Conservation (phyloP, 2,888 invertebrate species). For the Apeira syringaria region DNA sequence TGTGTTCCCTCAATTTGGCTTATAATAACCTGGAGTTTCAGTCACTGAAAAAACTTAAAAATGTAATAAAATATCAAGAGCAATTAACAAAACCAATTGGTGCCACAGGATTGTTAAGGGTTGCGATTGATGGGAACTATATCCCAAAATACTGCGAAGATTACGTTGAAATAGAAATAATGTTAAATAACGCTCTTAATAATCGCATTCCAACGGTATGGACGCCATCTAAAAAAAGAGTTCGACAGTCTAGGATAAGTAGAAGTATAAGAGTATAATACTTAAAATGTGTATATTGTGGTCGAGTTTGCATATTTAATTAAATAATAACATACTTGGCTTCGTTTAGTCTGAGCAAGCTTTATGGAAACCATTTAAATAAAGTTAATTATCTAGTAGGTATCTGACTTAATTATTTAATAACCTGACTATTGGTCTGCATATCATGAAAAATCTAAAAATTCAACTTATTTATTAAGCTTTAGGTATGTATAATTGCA, state of each 20-base stretch:
- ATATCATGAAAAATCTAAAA: too few relatives aligned
- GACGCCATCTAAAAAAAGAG: neutral
- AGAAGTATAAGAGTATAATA: too few relatives aligned
- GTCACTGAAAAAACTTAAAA: conserved; percentile 37
- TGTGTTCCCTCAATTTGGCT: conserved; percentile 55
- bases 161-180: conserved; percentile 35
- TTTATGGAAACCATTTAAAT: too few relatives aligned
- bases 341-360: too few relatives aligned
- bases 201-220: conserved; percentile 7
- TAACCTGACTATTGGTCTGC: too few relatives aligned
- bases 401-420: too few relatives aligned
- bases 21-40: conserved; percentile 47
- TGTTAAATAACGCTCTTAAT: conserved; percentile 29
- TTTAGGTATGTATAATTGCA: too few relatives aligned
- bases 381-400: too few relatives aligned
- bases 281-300: too few relatives aligned
- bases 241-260: neutral
- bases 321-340: too few relatives aligned
- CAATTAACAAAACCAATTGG: conserved; percentile 7
- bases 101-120: conserved; percentile 44
- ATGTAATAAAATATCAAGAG: conserved; percentile 49
- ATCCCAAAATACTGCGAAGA: conserved; percentile 41
- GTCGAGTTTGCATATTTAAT: too few relatives aligned
- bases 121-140: conserved; percentile 50
- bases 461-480: too few relatives aligned